These are phyloP conservation scores for Lytechinus variegatus DNA, from an alignment of 35 echinoderm and acorn worm genomes.

Conservation along the genomic window DNA sequence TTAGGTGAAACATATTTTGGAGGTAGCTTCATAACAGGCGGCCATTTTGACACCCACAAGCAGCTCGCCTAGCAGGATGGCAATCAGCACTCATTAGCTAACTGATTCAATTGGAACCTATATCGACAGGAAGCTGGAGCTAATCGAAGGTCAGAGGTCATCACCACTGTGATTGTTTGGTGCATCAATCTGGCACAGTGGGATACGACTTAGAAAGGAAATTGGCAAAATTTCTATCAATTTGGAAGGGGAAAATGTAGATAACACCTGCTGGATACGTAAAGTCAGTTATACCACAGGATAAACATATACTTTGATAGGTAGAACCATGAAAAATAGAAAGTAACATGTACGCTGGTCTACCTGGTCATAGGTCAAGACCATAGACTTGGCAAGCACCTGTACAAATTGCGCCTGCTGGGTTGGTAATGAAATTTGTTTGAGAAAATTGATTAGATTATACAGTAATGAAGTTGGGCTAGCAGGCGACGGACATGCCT, in stretches of 20 bases:
- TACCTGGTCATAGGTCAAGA: slow-evolving; percentile 32
- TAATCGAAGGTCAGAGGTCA: slow-evolving; percentile 42
- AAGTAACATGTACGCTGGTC: background rate
- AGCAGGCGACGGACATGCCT: background rate
- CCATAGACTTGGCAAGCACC: slow-evolving; percentile 41
- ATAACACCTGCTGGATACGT: background rate
- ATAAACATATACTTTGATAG: background rate
- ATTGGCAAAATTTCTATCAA: slow-evolving; percentile 44
- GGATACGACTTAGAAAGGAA: slow-evolving; percentile 4
- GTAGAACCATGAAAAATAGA: background rate
- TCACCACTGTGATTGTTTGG: background rate
- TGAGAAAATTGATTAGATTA: slow-evolving; percentile 45
- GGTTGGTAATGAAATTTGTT: slow-evolving; percentile 48
- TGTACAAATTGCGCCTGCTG: slow-evolving; percentile 43
- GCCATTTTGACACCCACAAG: background rate
- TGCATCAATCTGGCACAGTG: slow-evolving; percentile 7
- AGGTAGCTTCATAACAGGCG: background rate
- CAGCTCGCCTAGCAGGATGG: background rate
- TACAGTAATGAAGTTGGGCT: slow-evolving; percentile 42
- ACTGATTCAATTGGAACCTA: slow-evolving; percentile 1
- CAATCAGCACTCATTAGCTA: slow-evolving; percentile 23
- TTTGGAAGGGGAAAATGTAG: slow-evolving; percentile 18
- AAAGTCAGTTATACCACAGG: background rate
- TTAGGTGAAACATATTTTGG: background rate
- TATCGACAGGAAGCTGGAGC: slow-evolving; percentile 47